Evolutionary conservation across 1,140 invertebrate species (phyloP).

Genomic region (Vanessa atalanta): DNA sequence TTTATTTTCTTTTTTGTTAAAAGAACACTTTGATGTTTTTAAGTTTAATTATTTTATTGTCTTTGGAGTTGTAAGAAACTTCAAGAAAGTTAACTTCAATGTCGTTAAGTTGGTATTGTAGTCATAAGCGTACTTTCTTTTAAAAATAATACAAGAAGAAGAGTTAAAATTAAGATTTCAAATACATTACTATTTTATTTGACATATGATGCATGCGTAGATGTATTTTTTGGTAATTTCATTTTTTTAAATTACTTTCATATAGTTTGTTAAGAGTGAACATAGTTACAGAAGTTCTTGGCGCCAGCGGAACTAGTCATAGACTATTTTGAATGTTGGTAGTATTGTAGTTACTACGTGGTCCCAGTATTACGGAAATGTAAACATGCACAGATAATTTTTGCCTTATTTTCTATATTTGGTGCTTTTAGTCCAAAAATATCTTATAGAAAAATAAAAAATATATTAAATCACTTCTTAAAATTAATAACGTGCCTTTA

Average conservation of each 20-base stretch:
- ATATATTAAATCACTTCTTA: constrained; percentile 38
- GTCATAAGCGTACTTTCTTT: too few species aligned
- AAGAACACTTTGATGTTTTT: too few species aligned
- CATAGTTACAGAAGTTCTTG: constrained; percentile 50
- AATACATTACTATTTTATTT: background rate
- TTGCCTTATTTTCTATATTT: constrained; percentile 53
- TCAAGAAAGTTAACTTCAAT: constrained; percentile 3
- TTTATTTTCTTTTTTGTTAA: too few species aligned
- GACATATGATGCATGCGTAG: background rate
- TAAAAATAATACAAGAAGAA: too few species aligned
- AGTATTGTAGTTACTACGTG: constrained; percentile 74
- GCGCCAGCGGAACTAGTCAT: constrained; percentile 73
- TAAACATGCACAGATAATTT: constrained; percentile 76
- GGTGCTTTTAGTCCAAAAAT: constrained; percentile 46
- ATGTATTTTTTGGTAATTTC: background rate
- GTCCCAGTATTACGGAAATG: constrained; percentile 74
- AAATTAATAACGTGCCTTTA: constrained; percentile 37
- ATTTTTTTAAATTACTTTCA: background rate
- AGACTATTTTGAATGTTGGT: constrained; percentile 56
- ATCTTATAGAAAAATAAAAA: constrained; percentile 39
- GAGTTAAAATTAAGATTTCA: too few species aligned
- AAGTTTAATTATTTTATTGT: background rate
- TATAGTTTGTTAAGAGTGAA: constrained; percentile 22
- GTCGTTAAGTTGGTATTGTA: constrained; percentile 16
- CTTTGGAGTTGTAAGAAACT: constrained; percentile 1